These are phyloP conservation scores for Brachionus rotundiformis DNA, from an alignment of 1,140 invertebrate genomes.

Conservation along the genomic window DNA sequence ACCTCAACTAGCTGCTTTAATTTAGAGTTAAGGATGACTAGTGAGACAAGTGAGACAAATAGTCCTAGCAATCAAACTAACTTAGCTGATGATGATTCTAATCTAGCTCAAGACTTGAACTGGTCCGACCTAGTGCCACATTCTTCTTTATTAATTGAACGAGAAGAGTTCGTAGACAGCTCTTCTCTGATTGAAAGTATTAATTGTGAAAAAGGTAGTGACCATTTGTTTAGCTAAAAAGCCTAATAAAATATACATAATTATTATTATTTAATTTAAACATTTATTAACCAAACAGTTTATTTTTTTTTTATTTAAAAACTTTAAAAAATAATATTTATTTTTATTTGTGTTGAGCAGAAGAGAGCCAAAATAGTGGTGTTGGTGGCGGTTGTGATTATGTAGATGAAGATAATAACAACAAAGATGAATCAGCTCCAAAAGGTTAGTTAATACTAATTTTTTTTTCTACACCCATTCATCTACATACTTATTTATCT, in stretches of 20 bases:
- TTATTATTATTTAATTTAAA: not conserved
- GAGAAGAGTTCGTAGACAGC: constrained; percentile 32
- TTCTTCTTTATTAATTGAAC: constrained; percentile 17
- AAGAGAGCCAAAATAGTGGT: too few species aligned
- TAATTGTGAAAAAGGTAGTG: not conserved
- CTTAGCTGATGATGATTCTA: not conserved
- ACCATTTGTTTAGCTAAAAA: not conserved
- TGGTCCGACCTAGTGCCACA: not conserved
- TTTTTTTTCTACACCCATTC: not conserved
- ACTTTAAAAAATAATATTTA: not conserved
- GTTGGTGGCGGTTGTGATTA: not conserved
- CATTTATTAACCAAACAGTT: not conserved
- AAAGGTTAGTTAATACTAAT: constrained; percentile 1
- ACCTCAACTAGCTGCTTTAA: constrained; percentile 22
- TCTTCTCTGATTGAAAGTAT: constrained; percentile 35
- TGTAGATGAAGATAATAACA: not conserved
- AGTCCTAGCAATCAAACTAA: not conserved
- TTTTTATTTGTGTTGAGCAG: not conserved
- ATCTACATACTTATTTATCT: too few species aligned
- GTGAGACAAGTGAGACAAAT: not conserved
- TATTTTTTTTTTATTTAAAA: not conserved
- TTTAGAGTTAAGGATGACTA: constrained; percentile 14
- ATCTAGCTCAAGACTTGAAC: not conserved
- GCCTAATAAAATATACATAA: not conserved
- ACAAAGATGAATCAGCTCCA: not conserved